A percentile compares a stretch with the other conserved stretches of the same genome.
Conservation (phyloP, 1,140 invertebrate genomes). For the Plectus sambesii region DNA sequence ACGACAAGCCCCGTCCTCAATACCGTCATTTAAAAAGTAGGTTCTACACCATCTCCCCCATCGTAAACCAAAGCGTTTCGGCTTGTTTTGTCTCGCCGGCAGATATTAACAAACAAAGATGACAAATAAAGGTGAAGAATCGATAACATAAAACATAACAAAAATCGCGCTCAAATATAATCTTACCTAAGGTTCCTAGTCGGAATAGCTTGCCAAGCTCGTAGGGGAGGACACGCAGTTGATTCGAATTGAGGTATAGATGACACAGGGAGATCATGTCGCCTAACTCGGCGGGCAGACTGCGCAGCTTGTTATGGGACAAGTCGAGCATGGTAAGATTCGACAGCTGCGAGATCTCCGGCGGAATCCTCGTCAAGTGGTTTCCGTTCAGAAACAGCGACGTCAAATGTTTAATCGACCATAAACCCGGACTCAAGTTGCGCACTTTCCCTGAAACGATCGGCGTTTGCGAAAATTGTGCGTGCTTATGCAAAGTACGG, state of each 20-base stretch:
- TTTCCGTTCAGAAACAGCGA: constrained; percentile 37
- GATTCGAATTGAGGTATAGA: constrained; percentile 83
- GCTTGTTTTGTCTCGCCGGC: no score
- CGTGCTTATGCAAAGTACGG: no score
- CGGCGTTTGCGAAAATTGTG: neutral
- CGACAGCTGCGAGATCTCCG: constrained; percentile 31
- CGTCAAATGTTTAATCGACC: constrained; percentile 36
- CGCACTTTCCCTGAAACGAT: constrained; percentile 20
- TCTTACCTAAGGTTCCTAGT: constrained; percentile 59
- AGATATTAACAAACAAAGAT: no score
- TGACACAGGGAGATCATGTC: constrained; percentile 86
- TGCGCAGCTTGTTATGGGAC: constrained; percentile 81
- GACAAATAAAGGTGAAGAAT: constrained; percentile 11
- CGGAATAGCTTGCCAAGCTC: constrained; percentile 96
- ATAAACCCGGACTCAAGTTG: constrained; percentile 28
- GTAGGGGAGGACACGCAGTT: constrained; percentile 78
- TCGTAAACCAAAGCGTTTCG: no score
- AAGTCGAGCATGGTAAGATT: constrained; percentile 74
- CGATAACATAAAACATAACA: neutral
- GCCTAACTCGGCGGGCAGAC: constrained; percentile 83
- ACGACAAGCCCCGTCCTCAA: no score
- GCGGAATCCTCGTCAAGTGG: constrained; percentile 24
- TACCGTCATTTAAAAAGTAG: no score
- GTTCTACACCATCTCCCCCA: no score
- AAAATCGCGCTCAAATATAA: constrained; percentile 9